A percentile compares a stretch with the other conserved stretches of the same genome.
Conservation (phyloP, 2,797 vertebrate genomes). For the Parauchenoglanis ngamensis region DNA sequence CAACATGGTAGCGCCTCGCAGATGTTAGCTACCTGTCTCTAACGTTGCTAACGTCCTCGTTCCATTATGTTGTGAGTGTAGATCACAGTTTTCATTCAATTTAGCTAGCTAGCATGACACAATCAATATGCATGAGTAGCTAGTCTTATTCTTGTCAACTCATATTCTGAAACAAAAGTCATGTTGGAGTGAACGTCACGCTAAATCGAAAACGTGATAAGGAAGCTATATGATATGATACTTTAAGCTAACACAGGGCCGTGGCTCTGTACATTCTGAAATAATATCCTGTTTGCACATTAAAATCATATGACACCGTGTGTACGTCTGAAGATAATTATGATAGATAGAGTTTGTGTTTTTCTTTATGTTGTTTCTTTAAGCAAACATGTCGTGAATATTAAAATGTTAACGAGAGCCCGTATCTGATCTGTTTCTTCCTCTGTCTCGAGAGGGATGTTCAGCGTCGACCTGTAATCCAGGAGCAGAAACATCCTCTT, state of each 20-base stretch:
- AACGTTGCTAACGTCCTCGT: neutral
- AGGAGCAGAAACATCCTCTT: neutral
- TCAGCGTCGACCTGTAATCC: neutral
- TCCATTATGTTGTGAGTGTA: too few relatives aligned
- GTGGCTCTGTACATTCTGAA: neutral
- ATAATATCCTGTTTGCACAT: neutral
- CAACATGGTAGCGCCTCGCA: too few relatives aligned
- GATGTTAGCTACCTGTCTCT: too few relatives aligned
- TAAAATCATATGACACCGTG: neutral
- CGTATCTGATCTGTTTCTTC: neutral
- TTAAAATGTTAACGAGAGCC: neutral
- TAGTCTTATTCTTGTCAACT: neutral
- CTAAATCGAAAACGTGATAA: neutral
- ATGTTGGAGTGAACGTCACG: too few relatives aligned
- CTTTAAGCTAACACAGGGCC: neutral
- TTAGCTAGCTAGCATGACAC: too few relatives aligned
- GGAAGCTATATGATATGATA: neutral
- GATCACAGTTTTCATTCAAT: too few relatives aligned
- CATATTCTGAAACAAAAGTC: neutral
- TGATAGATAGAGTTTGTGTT: neutral
- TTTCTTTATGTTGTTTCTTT: neutral
- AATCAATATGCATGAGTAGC: too few relatives aligned
- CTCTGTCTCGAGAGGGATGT: neutral
- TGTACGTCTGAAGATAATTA: neutral
- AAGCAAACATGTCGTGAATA: neutral